Percentiles rank a stretch among this genome's conserved stretches.
phyloP scores from a whole-genome alignment of 2,888 invertebrate species.

The Strigamia transsilvanica region DNA sequence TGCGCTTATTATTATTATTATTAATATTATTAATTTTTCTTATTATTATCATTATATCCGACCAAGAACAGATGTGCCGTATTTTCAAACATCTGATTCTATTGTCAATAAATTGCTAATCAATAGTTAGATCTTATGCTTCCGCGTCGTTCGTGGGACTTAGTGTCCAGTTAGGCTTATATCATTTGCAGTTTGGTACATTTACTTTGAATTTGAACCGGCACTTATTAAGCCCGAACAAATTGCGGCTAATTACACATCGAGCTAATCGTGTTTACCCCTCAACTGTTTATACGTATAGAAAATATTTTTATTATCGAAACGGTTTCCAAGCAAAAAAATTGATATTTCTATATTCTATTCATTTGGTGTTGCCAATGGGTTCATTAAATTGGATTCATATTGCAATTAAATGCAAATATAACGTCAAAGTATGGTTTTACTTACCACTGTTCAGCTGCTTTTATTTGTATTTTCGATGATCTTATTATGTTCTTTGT shows the following conservation, averaged over 20 bases:
- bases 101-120: constrained; percentile 18
- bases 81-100: constrained; percentile 7
- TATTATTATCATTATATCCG: too few species aligned
- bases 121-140: constrained; percentile 33
- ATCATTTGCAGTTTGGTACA: not conserved
- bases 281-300: not conserved
- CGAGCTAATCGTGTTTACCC: not conserved
- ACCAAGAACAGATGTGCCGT: not conserved
- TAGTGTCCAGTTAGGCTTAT: constrained; percentile 31
- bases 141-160: constrained; percentile 28
- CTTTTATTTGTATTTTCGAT: not conserved
- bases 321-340: constrained; percentile 26
- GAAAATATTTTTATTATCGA: not conserved
- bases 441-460: not conserved
- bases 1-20: not conserved
- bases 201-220: not conserved
- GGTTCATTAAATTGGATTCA: constrained; percentile 23
- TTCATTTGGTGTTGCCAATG: constrained; percentile 24
- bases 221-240: not conserved
- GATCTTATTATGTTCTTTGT: constrained; percentile 16
- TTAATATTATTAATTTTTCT: too few species aligned
- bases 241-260: not conserved
- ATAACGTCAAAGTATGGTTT: not conserved
- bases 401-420: not conserved
- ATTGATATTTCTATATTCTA: not conserved